Evolutionary conservation across 2,797 vertebrate species (phyloP), one percentile per base, ranked within the genome.

Genomic region (Allobates femoralis): DNA sequence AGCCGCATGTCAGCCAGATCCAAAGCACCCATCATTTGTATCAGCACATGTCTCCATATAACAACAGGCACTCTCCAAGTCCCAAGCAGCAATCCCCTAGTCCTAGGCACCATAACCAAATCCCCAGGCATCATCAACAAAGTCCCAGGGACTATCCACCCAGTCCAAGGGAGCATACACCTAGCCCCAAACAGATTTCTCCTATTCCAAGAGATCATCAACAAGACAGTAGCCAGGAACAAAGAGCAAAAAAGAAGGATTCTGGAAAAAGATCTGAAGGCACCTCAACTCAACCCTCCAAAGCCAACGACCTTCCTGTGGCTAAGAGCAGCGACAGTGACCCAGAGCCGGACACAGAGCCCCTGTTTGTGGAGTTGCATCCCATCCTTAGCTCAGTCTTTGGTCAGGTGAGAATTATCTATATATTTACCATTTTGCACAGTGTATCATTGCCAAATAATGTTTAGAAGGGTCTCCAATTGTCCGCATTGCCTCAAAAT

Each of bases 381-480:
- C 96, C 96, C 83, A 97, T 98, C 82, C 96, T 99, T 83, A 97
- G 96, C 93, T 97, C 97, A 30, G 97, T 97, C 84, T 99, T 98
- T 86, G 94, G 96, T 78, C 96, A 97, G 94, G 96, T 95, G 93
- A 93, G 94, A 89, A 89, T 88, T 85, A 34, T 83, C 1, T 60
- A 37, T 32, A 26, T 28, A 8, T 53, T 32, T 62, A 3, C 3
- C 50, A 18, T 28, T 55, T 8, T 16, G 1, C n/a, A 5, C 34
- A 15, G 3, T 51, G 37, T 78, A 78, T 28, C 15, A 51, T 28
- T 28, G 0, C 73, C 15, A 76, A 76, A 55, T 56, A 28, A 53
- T 74, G 71, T 26, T 74, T 26, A 50, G 14, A 21, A 46, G n/a
- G 23, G n/a, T n/a, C n/a, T 32, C 30, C 23, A 15, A 14, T 66